Evolutionary conservation across 2,113 vertebrate species (phyloP), one percentile per base, ranked within the genome.

Genomic region (Martes martes): DNA sequence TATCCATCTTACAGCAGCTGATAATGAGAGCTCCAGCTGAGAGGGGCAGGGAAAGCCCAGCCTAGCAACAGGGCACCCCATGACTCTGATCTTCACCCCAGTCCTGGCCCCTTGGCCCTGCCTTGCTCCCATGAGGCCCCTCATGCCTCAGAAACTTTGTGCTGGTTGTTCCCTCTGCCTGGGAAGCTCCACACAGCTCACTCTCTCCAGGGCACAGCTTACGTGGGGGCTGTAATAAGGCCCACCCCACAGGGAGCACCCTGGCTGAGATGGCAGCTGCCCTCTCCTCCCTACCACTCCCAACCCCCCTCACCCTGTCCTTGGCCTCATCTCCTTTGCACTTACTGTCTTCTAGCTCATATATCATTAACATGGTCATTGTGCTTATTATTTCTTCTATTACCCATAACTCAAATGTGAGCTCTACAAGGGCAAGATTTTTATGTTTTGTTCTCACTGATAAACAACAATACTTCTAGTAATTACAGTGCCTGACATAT

Each of bases 241-340:
- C 18, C 89, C 16, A 19, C 15, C 15, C 16, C 19, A 4, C 11
- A 11, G 7, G 36, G 85, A 65, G 26, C 18, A 2, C 31, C 61
- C 59, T 39, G 11, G 11, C 50, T 24, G 33, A 33, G 89, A 19
- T 14, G 1, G 6, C 36, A 24, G 9, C 18, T 31, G 6, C 24
- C 59, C 10, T n/a, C 13, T 15, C 24, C 11, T 1, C 14, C 50
- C 1, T 10, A 47, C 39, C 4, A 11, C 36, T 18, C 36, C 2
- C 4, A 9, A 28, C 2, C 3, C 24, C 79, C 33, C 42, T 28
- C 6, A 1, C 11, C 52, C 26, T 78, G 5, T n/a, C 11, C 24
- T 67, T 11, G 1, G 63, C 42, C 36, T 78, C 61, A 55, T 24
- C 39, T 84, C 50, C 45, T 2, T 33, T 65, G n/a, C 15, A 45